Percentiles rank a stretch among this genome's conserved stretches.
Conservation (phyloP, 2,113 vertebrate genomes). For the Propithecus coquereli region DNA sequence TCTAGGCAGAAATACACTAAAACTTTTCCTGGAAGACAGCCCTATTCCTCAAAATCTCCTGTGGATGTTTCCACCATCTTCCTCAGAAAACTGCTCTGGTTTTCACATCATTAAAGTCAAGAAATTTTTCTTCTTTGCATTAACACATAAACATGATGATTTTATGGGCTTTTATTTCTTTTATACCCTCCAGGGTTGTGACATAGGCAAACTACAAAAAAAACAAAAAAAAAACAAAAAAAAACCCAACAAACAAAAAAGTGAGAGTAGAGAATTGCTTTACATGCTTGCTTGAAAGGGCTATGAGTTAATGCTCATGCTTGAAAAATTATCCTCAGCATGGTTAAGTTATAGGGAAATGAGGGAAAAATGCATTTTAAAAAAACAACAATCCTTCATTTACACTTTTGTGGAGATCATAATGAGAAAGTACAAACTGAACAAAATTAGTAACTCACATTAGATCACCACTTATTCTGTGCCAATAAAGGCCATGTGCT, state of each 20-base stretch:
- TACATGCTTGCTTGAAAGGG: neutral
- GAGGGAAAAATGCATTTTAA: neutral
- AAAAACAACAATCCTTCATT: neutral
- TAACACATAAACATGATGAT: neutral
- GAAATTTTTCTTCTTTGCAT: neutral
- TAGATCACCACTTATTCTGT: neutral
- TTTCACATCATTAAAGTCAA: neutral
- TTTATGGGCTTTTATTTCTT: neutral
- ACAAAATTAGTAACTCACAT: neutral
- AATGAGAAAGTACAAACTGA: neutral
- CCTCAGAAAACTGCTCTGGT: neutral
- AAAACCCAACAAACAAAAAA: neutral
- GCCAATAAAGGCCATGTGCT: neutral
- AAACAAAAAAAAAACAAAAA: neutral
- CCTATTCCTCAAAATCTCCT: neutral
- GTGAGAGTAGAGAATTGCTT: neutral
- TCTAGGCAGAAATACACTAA: conserved; percentile 45
- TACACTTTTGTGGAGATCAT: neutral
- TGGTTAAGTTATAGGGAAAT: neutral
- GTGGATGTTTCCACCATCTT: neutral
- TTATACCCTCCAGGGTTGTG: neutral
- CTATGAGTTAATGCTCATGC: neutral
- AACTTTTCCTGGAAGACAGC: neutral
- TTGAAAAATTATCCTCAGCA: neutral
- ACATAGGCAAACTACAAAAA: neutral